Conservation (phyloP, 1,140 invertebrate genomes). For the Monochamus saltuarius region DNA sequence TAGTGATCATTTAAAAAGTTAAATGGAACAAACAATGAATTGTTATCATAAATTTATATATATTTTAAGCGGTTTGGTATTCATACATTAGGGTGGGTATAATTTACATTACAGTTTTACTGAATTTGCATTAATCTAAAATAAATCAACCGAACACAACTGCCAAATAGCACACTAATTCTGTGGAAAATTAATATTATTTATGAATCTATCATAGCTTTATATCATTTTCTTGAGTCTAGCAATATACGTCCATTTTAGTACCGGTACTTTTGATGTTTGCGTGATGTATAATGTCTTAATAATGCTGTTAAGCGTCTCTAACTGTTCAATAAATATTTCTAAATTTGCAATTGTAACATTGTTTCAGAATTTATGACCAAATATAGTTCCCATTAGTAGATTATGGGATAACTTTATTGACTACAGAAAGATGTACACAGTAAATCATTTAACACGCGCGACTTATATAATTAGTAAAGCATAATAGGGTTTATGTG, state of each 20-base stretch:
- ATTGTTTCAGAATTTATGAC: not conserved
- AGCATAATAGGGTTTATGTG: too few species aligned
- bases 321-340: not conserved
- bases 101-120: constrained; percentile 5
- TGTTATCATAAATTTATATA: constrained; percentile 1
- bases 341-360: not conserved
- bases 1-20: not conserved
- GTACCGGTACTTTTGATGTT: not conserved
- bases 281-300: not conserved
- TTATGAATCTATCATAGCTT: not conserved
- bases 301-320: not conserved
- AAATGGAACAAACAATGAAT: not conserved
- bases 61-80: not conserved
- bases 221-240: too few species aligned
- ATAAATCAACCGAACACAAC: not conserved
- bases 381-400: too few species aligned
- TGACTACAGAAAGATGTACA: too few species aligned
- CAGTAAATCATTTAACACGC: too few species aligned
- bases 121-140: constrained; percentile 3
- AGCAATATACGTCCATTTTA: too few species aligned
- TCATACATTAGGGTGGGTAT: not conserved
- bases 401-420: too few species aligned
- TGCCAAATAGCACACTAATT: not conserved
- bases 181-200: not conserved
- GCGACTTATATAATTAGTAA: too few species aligned